Evolutionary conservation across 2,797 vertebrate species (phyloP).

Genomic region (Pangasius djambal): DNA sequence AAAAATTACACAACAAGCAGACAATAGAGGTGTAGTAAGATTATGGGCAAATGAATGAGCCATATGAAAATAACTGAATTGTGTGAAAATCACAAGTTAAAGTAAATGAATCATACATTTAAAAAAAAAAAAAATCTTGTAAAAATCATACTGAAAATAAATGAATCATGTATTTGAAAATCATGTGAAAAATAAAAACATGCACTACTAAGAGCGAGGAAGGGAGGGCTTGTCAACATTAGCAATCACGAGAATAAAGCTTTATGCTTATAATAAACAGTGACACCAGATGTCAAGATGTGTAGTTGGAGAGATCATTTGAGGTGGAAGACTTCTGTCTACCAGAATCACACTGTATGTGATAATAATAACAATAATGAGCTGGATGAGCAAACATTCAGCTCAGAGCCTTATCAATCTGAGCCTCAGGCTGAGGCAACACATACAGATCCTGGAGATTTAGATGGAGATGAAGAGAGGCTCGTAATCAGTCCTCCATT

Average conservation of each 20-base stretch:
- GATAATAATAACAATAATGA: neutral
- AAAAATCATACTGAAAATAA: neutral
- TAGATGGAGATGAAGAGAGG: neutral
- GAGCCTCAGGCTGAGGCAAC: neutral
- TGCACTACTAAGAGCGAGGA: neutral
- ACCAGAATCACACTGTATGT: neutral
- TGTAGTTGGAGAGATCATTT: neutral
- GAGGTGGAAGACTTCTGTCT: neutral
- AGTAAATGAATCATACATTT: neutral
- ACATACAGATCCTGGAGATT: neutral
- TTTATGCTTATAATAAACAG: neutral
- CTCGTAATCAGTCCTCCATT: neutral
- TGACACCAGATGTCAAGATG: neutral
- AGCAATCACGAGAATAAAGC: neutral
- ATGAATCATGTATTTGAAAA: neutral
- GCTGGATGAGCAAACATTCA: neutral
- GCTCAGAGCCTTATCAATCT: neutral
- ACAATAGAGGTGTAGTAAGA: neutral
- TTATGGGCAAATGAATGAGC: neutral
- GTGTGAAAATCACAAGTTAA: too few species aligned
- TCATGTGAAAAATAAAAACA: neutral
- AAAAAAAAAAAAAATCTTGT: neutral
- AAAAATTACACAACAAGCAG: neutral
- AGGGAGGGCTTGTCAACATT: neutral
- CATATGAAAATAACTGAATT: neutral